A percentile compares a stretch with the other conserved stretches of the same genome.
Conservation (phyloP, 2,888 invertebrate genomes). For the Campopleginae sp. region DNA sequence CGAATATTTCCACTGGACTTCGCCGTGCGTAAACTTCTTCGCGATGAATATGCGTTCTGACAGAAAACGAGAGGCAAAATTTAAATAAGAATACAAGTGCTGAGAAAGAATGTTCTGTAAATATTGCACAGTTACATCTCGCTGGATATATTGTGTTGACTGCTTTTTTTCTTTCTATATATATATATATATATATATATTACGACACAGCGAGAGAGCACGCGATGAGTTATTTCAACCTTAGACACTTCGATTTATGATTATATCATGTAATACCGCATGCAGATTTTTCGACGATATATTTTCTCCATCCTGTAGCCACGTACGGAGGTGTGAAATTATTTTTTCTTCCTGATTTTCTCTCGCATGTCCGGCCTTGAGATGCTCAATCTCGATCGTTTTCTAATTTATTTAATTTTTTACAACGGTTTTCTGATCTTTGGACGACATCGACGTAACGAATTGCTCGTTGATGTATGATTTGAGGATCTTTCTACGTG, state of each 20-base stretch:
- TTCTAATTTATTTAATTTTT: background rate
- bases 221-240: background rate
- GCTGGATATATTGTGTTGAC: background rate
- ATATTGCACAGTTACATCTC: slow-evolving; percentile 18
- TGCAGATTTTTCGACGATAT: background rate
- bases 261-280: no score
- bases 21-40: background rate
- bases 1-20: background rate
- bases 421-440: slow-evolving; percentile 21
- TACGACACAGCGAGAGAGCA: background rate
- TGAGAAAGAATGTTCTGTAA: background rate
- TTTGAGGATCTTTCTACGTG: background rate
- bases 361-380: background rate
- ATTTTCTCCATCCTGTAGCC: background rate
- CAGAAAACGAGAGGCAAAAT: no score
- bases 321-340: background rate
- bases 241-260: background rate
- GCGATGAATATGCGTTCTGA: background rate
- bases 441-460: slow-evolving; percentile 30
- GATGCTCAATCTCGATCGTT: background rate
- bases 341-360: background rate
- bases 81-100: background rate
- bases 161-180: background rate
- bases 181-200: no score
- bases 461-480: background rate